Evolutionary conservation across 2,888 invertebrate species (phyloP).

Genomic region (Lithophane semibrunnea): DNA sequence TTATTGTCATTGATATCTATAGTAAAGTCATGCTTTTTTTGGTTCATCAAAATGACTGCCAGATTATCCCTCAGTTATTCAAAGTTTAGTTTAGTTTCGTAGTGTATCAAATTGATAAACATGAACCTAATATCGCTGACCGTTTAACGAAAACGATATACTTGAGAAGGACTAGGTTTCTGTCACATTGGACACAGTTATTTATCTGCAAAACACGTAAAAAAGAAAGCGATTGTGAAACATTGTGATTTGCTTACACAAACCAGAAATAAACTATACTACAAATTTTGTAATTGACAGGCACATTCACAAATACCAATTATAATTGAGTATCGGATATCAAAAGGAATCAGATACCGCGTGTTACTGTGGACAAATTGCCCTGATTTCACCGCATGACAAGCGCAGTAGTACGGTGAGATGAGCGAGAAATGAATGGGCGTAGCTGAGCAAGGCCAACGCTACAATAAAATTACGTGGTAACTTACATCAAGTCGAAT

Average conservation of each 20-base stretch:
- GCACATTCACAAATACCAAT: slow-evolving; percentile 55
- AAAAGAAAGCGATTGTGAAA: slow-evolving; percentile 37
- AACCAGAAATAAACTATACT: slow-evolving; percentile 37
- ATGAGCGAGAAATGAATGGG: slow-evolving; percentile 43
- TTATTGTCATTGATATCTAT: no score
- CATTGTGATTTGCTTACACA: slow-evolving; percentile 6
- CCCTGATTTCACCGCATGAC: slow-evolving; percentile 50
- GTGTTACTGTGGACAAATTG: slow-evolving; percentile 55
- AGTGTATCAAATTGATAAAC: no score
- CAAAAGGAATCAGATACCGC: slow-evolving; percentile 62
- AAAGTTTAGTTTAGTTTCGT: no score
- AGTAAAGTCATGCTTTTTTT: no score
- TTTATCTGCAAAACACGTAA: background rate
- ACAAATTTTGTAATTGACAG: slow-evolving; percentile 54
- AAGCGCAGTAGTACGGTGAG: slow-evolving; percentile 11
- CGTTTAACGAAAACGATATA: no score
- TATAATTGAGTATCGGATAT: slow-evolving; percentile 61
- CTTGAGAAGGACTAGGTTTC: background rate
- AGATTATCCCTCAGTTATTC: no score
- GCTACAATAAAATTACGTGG: background rate
- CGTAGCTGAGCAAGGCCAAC: background rate
- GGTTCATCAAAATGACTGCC: no score
- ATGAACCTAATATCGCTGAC: no score
- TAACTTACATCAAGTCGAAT: background rate
- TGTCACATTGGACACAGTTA: background rate